A percentile compares a stretch with the other conserved stretches of the same genome.
Conservation (phyloP, 1,140 invertebrate species). For the Teleogryllus occipitalis region DNA sequence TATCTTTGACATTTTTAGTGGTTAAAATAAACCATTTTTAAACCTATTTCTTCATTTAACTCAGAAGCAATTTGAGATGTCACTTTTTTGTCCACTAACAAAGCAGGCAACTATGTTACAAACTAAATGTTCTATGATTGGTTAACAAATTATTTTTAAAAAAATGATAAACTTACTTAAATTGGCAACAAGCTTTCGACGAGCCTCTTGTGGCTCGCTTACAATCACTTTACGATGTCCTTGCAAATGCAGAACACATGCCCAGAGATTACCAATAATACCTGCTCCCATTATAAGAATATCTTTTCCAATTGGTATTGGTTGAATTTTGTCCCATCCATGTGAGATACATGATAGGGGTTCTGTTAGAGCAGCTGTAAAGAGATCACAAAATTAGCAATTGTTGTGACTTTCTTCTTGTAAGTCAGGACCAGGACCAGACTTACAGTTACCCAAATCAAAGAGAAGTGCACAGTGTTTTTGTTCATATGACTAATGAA, state of each 20-base stretch:
- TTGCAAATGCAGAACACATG: constrained; percentile 50
- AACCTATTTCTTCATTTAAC: not conserved
- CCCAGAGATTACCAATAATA: constrained; percentile 63
- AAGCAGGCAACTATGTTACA: not conserved
- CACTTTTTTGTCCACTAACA: not conserved
- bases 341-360: constrained; percentile 59
- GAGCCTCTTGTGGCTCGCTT: constrained; percentile 49
- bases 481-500: too few relatives aligned
- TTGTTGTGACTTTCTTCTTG: too few relatives aligned
- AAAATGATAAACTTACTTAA: constrained; percentile 38
- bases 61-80: not conserved
- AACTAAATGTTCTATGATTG: not conserved
- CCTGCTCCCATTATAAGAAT: constrained; percentile 59
- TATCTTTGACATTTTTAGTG: not conserved
- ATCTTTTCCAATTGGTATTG: constrained; percentile 46
- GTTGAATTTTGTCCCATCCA: constrained; percentile 51
- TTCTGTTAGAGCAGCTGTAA: constrained; percentile 48
- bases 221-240: constrained; percentile 57
- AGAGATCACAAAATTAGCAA: not conserved
- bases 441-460: too few relatives aligned
- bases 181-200: constrained; percentile 43
- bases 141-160: not conserved
- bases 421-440: too few relatives aligned
- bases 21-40: not conserved
- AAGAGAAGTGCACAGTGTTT: too few relatives aligned